phyloP scores from a whole-genome alignment of 2,888 invertebrate species.

The Teleogryllus oceanicus region DNA sequence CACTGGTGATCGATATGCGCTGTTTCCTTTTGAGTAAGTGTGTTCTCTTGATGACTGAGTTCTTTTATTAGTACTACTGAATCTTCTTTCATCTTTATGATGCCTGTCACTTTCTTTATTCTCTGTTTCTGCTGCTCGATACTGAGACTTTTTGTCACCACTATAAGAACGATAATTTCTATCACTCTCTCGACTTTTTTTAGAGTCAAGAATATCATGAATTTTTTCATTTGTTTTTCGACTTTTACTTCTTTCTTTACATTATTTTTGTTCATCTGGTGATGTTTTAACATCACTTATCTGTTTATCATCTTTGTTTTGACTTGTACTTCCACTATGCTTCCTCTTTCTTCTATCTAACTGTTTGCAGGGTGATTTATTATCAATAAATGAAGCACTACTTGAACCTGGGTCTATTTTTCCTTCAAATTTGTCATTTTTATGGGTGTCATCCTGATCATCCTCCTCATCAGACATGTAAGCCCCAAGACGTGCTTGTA shows the following conservation, averaged over 20 bases:
- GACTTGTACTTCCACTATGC: not conserved
- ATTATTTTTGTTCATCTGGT: not conserved
- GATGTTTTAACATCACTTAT: not conserved
- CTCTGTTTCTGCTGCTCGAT: conserved; percentile 21
- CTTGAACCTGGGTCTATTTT: not conserved
- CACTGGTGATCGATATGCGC: conserved; percentile 27
- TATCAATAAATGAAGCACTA: not conserved
- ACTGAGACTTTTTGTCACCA: not conserved
- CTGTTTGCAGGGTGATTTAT: not conserved
- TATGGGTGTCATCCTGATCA: conserved; percentile 23
- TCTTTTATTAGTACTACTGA: not conserved
- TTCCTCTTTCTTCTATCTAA: not conserved
- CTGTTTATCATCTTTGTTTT: not conserved
- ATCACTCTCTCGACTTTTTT: conserved; percentile 28
- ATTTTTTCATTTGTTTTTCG: conserved; percentile 20
- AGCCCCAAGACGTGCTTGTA: conserved; percentile 75
- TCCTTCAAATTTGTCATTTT: conserved; percentile 20
- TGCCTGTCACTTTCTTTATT: not conserved
- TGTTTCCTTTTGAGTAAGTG: not conserved
- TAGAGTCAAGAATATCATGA: conserved; percentile 20
- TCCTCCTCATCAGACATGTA: conserved; percentile 56
- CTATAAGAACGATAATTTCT: not conserved
- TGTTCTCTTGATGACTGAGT: too few species aligned
- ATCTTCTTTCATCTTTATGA: not conserved
- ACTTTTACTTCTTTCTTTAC: conserved; percentile 30